A percentile compares a stretch with the other conserved stretches of the same genome.
These are phyloP conservation scores for Plecotus auritus DNA, from an alignment of 2,113 vertebrate genomes.

Conservation along the genomic window DNA sequence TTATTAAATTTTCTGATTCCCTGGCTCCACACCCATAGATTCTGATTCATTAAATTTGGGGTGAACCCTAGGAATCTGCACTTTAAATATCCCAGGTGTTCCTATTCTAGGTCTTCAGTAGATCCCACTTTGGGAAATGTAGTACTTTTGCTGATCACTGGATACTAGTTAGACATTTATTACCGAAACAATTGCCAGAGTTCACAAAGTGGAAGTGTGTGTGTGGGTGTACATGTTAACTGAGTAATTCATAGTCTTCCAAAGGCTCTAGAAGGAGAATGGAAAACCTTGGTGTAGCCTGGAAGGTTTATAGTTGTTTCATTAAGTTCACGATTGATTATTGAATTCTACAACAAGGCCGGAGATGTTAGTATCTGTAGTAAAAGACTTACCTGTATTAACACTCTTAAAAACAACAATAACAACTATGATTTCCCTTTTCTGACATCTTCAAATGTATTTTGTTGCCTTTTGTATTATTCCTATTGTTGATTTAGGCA, in stretches of 20 bases:
- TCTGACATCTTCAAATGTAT: not conserved
- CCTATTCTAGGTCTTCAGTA: conserved; percentile 1
- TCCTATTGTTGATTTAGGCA: not conserved
- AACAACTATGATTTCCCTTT: not conserved
- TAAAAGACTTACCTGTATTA: not conserved
- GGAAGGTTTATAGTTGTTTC: not conserved
- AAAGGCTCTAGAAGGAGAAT: not conserved
- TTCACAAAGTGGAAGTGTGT: not conserved
- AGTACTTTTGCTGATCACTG: not conserved
- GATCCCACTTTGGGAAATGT: not conserved
- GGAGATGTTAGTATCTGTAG: not conserved
- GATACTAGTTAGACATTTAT: not conserved
- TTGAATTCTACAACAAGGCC: not conserved
- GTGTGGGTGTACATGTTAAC: not conserved
- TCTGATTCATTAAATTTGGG: conserved; percentile 9
- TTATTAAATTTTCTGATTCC: conserved; percentile 21
- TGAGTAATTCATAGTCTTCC: conserved; percentile 1
- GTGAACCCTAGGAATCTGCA: not conserved
- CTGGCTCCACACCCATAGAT: not conserved
- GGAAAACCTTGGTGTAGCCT: not conserved
- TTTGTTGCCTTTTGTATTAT: not conserved
- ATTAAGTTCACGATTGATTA: not conserved
- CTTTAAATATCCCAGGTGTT: conserved; percentile 2
- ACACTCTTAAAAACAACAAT: not conserved
- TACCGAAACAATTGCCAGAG: not conserved